phyloP scores from a whole-genome alignment of 2,888 invertebrate species.

The Bugulina stolonifera region DNA sequence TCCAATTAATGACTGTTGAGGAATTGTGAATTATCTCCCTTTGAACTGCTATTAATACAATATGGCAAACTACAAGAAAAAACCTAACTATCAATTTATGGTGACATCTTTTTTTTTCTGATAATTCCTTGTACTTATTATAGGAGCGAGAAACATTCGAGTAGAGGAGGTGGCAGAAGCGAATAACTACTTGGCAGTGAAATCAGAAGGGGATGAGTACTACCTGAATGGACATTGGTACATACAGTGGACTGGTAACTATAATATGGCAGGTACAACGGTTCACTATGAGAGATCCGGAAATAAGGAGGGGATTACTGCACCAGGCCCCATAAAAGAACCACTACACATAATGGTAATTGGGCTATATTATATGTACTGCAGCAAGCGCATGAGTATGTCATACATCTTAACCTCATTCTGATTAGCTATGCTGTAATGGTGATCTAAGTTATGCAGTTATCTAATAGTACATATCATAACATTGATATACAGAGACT shows the following conservation, averaged over 20 bases:
- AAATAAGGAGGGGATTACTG: constrained; percentile 72
- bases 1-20: too few species aligned
- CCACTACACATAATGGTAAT: constrained; percentile 75
- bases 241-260: constrained; percentile 67
- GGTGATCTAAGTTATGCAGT: too few species aligned
- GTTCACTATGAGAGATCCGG: constrained; percentile 69
- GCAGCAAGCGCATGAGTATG: not conserved
- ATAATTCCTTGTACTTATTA: too few species aligned
- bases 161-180: constrained; percentile 71
- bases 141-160: constrained; percentile 70
- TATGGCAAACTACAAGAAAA: too few species aligned
- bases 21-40: too few species aligned
- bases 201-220: constrained; percentile 64
- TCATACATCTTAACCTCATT: too few species aligned
- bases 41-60: too few species aligned
- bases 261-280: constrained; percentile 71
- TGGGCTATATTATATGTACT: not conserved
- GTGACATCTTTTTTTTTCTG: too few species aligned
- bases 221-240: constrained; percentile 75
- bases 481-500: too few species aligned
- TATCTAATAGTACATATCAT: too few species aligned
- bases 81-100: too few species aligned
- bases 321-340: constrained; percentile 75
- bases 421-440: too few species aligned
- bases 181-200: constrained; percentile 74